A percentile compares a stretch with the other conserved stretches of the same genome.
Evolutionary conservation across 2,797 vertebrate genomes (phyloP).

Genomic region (Emys orbicularis): DNA sequence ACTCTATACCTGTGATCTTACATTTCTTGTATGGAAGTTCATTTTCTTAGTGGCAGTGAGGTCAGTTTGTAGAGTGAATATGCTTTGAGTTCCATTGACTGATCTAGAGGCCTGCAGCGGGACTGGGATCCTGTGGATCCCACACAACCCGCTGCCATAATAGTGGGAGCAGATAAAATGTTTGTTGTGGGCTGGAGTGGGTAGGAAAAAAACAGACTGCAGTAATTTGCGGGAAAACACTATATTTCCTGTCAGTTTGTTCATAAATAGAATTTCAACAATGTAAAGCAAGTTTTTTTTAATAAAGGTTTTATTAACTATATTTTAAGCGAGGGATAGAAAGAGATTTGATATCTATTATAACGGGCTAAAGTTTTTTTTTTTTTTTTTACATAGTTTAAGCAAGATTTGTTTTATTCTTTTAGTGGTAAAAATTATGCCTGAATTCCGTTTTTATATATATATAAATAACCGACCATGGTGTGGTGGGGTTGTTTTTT

Average conservation of each 20-base stretch:
- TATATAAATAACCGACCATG: neutral
- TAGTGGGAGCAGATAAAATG: neutral
- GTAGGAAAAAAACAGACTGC: neutral
- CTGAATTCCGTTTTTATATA: neutral
- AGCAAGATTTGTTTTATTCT: neutral
- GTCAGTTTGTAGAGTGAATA: neutral
- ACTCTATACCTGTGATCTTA: accelerated
- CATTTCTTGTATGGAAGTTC: neutral
- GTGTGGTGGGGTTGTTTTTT: neutral
- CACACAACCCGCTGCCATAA: neutral
- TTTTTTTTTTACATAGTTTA: neutral
- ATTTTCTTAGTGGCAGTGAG: neutral
- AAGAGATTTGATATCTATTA: neutral
- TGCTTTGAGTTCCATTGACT: neutral
- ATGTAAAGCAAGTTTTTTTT: neutral
- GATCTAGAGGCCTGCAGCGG: neutral
- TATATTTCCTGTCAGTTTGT: neutral
- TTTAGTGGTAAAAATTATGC: neutral
- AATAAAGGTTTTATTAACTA: neutral
- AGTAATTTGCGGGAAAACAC: neutral
- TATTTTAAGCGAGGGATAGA: neutral
- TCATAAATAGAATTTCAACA: neutral
- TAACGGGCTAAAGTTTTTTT: neutral
- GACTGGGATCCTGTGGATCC: neutral
- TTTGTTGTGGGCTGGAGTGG: neutral